These are phyloP conservation scores for Xestobium rufovillosum DNA, from an alignment of 2,888 invertebrate species.

Conservation along the genomic window DNA sequence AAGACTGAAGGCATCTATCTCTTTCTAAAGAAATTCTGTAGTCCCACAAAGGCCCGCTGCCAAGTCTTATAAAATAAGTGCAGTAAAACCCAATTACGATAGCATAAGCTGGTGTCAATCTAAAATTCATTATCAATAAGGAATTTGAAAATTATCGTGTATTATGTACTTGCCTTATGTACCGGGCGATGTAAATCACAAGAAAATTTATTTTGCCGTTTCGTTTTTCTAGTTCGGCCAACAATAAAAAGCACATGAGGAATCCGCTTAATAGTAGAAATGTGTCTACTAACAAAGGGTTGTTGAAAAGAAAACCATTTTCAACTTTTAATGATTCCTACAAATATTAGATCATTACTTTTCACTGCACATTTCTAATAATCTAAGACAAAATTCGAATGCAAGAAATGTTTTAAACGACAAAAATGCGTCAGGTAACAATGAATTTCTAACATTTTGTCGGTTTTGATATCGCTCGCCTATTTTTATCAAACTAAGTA, in stretches of 20 bases:
- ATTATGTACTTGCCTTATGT: slow-evolving; percentile 51
- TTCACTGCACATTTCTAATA: not conserved
- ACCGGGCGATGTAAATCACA: slow-evolving; percentile 56
- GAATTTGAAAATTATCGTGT: slow-evolving; percentile 9
- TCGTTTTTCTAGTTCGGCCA: slow-evolving; percentile 60
- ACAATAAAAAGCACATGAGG: slow-evolving; percentile 58
- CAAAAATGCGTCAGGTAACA: not conserved
- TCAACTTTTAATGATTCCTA: slow-evolving; percentile 51
- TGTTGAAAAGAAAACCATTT: slow-evolving; percentile 59
- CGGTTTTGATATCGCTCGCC: too few relatives aligned
- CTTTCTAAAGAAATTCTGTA: slow-evolving; percentile 45
- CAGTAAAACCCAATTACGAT: slow-evolving; percentile 60
- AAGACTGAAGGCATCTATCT: slow-evolving; percentile 51
- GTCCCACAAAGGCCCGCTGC: slow-evolving; percentile 64
- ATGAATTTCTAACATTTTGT: not conserved
- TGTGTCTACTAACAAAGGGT: slow-evolving; percentile 63
- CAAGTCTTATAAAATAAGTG: slow-evolving; percentile 58
- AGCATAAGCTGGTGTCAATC: slow-evolving; percentile 63
- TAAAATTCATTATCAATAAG: slow-evolving; percentile 32
- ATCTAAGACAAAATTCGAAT: not conserved
- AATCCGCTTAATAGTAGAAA: slow-evolving; percentile 66
- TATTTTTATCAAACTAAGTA: too few relatives aligned
- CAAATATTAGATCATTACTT: slow-evolving; percentile 28
- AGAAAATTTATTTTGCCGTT: slow-evolving; percentile 55
- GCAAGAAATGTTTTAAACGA: not conserved